These are phyloP conservation scores for Alfaro cultratus DNA, from an alignment of 2,797 vertebrate species.

Conservation along the genomic window DNA sequence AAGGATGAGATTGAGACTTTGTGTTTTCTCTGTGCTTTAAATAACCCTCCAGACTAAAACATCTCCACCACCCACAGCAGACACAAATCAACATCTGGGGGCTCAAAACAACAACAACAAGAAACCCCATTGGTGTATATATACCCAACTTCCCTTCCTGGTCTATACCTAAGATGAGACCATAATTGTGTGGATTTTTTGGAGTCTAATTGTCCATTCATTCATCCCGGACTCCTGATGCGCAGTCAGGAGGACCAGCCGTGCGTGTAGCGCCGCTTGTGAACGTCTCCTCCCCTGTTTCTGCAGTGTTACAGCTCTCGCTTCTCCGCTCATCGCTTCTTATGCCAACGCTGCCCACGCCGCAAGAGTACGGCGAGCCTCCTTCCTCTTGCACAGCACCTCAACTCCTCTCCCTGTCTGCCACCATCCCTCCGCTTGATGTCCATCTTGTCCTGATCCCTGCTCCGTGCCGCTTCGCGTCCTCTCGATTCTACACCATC, in stretches of 20 bases:
- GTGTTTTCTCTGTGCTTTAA: constrained; percentile 4
- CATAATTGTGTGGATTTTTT: constrained; percentile 30
- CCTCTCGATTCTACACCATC: constrained; percentile 60
- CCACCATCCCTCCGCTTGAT: constrained; percentile 60
- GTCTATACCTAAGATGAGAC: constrained; percentile 14
- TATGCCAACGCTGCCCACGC: constrained; percentile 70
- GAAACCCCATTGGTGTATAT: not conserved
- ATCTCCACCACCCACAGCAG: constrained; percentile 27
- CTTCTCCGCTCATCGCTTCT: constrained; percentile 61
- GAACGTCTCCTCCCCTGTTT: constrained; percentile 79
- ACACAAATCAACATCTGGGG: constrained; percentile 47
- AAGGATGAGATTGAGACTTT: constrained; percentile 5
- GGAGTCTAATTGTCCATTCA: constrained; percentile 50
- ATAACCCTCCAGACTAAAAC: constrained; percentile 28
- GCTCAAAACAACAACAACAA: not conserved
- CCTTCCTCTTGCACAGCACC: constrained; percentile 59
- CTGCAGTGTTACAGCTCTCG: constrained; percentile 74
- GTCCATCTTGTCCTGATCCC: constrained; percentile 69
- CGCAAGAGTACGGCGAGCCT: constrained; percentile 70
- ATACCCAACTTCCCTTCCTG: not conserved
- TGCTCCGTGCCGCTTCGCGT: constrained; percentile 54
- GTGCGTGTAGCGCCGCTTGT: constrained; percentile 64
- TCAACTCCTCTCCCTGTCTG: constrained; percentile 44
- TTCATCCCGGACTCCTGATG: constrained; percentile 68
- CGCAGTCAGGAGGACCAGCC: constrained; percentile 72